These are phyloP conservation scores for Eristalis arbustorum DNA, from an alignment of 2,888 invertebrate genomes.

Conservation along the genomic window DNA sequence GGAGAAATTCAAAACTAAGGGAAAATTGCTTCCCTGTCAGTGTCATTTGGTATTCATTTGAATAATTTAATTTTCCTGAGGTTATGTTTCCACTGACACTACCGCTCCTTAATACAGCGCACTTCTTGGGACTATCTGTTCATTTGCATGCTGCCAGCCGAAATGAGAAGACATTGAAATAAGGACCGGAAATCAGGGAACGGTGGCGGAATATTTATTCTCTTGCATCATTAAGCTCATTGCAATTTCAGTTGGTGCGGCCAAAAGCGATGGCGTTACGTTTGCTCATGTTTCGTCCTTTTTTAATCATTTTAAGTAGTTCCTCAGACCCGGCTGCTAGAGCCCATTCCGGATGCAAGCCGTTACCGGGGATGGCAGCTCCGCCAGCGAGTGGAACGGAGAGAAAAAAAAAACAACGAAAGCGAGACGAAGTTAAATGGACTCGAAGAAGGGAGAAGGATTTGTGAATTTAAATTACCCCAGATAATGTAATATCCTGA, in stretches of 20 bases:
- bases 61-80: slow-evolving; percentile 45
- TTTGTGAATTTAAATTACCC: slow-evolving; percentile 63
- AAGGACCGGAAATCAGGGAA: not conserved
- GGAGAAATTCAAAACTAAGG: not conserved
- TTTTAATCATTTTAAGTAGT: slow-evolving; percentile 64
- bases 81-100: slow-evolving; percentile 39
- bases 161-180: not conserved
- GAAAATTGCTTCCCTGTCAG: not conserved
- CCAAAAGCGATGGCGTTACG: slow-evolving; percentile 1
- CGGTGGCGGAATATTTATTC: slow-evolving; percentile 42
- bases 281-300: slow-evolving; percentile 30
- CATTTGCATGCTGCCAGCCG: not conserved
- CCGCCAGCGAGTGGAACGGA: not conserved
- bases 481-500: slow-evolving; percentile 62
- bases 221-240: slow-evolving; percentile 61
- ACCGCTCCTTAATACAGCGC: not conserved
- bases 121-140: slow-evolving; percentile 19
- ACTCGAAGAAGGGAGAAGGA: slow-evolving; percentile 59
- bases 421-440: slow-evolving; percentile 48
- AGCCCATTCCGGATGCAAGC: slow-evolving; percentile 37
- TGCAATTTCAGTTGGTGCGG: slow-evolving; percentile 50
- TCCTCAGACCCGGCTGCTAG: slow-evolving; percentile 24
- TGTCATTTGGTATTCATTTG: slow-evolving; percentile 32
- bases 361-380: not conserved
- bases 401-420: slow-evolving; percentile 19